Evolutionary conservation across 92 coral and sea anemone genomes (phyloP).

Genomic region (Parazoanthus atlanticus): DNA sequence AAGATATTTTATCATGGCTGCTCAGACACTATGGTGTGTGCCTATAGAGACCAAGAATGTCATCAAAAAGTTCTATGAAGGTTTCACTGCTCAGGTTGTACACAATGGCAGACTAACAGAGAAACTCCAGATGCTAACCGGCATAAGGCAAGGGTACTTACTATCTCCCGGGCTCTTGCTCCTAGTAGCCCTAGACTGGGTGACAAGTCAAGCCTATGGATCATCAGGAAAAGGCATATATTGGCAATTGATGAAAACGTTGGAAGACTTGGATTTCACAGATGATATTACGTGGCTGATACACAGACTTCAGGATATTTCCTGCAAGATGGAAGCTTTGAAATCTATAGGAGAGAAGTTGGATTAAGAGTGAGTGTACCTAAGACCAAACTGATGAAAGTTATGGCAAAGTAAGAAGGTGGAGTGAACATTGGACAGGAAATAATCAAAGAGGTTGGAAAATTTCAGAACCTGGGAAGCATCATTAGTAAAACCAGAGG

Average conservation of each 20-base stretch:
- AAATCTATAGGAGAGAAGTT: neutral
- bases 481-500: conserved; percentile 9
- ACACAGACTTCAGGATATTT: conserved; percentile 27
- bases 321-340: conserved; percentile 27
- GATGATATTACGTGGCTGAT: conserved; percentile 16
- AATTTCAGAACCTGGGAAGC: conserved; percentile 14
- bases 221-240: neutral
- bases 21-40: too few relatives aligned
- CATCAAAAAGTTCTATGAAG: neutral
- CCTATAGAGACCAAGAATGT: neutral
- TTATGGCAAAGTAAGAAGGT: too few relatives aligned
- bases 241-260: neutral
- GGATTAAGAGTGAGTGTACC: neutral
- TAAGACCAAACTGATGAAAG: too few relatives aligned
- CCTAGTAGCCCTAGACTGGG: too few relatives aligned
- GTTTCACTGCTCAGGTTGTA: too few relatives aligned
- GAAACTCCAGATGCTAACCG: too few relatives aligned
- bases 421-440: too few relatives aligned
- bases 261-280: neutral
- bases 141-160: too few relatives aligned
- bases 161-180: too few relatives aligned
- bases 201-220: neutral
- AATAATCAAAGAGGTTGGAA: neutral
- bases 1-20: too few relatives aligned
- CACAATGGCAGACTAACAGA: conserved; percentile 2